phyloP scores from a whole-genome alignment of 1,140 invertebrate genomes.

The Drosophila kepulauana region DNA sequence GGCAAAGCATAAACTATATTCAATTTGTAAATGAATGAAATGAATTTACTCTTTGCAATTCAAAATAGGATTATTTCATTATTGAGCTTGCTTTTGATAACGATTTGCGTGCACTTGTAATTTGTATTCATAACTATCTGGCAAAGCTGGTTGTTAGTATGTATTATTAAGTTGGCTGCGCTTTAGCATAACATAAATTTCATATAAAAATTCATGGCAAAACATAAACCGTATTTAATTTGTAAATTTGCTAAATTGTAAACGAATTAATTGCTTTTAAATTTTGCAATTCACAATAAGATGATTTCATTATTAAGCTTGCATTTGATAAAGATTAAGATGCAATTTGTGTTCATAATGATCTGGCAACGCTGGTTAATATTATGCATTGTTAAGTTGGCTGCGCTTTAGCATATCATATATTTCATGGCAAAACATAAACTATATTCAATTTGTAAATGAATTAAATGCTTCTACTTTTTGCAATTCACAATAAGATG shows the following conservation, averaged over 20 bases:
- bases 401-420: no score
- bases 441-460: not conserved
- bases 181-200: not conserved
- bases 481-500: not conserved
- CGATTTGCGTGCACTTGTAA: no score
- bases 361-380: not conserved
- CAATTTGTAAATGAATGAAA: slow-evolving; percentile 11
- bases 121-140: not conserved
- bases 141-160: not conserved
- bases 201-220: not conserved
- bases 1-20: not conserved
- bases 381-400: not conserved
- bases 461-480: not conserved
- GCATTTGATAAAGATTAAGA: no score
- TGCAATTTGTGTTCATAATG: not conserved
- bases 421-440: not conserved
- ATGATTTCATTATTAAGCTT: slow-evolving; percentile 14
- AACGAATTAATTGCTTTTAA: not conserved
- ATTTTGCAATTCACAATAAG: not conserved
- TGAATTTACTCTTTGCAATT: not conserved
- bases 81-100: not conserved
- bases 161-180: not conserved
- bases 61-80: slow-evolving; percentile 5
- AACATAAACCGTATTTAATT: not conserved
- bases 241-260: not conserved